Evolutionary conservation across 2,113 vertebrate species (phyloP).

Genomic region (Nanorana parkeri): DNA sequence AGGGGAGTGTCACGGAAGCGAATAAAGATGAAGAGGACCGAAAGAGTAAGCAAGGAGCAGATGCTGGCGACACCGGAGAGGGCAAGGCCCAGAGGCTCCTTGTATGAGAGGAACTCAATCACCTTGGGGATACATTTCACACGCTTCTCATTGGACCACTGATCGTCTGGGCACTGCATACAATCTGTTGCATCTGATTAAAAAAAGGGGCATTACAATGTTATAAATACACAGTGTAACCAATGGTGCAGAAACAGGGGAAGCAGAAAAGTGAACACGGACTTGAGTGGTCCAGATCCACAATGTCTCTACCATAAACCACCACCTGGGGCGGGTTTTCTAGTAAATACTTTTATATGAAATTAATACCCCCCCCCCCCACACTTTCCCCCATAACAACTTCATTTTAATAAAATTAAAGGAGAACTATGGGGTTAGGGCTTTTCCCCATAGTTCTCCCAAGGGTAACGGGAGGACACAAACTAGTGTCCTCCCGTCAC

Average conservation of each 20-base stretch:
- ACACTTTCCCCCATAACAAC: too few species aligned
- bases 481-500: too few species aligned
- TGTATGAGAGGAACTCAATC: constrained; percentile 34
- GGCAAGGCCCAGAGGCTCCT: constrained; percentile 58
- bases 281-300: background rate
- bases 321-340: too few species aligned
- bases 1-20: constrained; percentile 42
- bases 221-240: background rate
- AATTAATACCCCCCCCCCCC: too few species aligned
- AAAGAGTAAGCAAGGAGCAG: constrained; percentile 64
- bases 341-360: too few species aligned
- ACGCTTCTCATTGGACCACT: constrained; percentile 40
- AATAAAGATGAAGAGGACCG: constrained; percentile 59
- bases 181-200: constrained; percentile 17
- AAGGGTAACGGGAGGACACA: too few species aligned
- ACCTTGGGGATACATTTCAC: constrained; percentile 44
- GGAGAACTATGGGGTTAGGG: too few species aligned
- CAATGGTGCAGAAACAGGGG: background rate
- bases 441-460: too few species aligned
- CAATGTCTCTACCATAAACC: too few species aligned
- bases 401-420: too few species aligned
- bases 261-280: background rate
- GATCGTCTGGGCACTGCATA: constrained; percentile 35
- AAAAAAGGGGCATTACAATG: background rate
- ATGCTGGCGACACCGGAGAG: constrained; percentile 62